Percentiles rank a stretch among this genome's conserved stretches.
Conservation (phyloP, 2,888 invertebrate species). For the Lithodes maja region DNA sequence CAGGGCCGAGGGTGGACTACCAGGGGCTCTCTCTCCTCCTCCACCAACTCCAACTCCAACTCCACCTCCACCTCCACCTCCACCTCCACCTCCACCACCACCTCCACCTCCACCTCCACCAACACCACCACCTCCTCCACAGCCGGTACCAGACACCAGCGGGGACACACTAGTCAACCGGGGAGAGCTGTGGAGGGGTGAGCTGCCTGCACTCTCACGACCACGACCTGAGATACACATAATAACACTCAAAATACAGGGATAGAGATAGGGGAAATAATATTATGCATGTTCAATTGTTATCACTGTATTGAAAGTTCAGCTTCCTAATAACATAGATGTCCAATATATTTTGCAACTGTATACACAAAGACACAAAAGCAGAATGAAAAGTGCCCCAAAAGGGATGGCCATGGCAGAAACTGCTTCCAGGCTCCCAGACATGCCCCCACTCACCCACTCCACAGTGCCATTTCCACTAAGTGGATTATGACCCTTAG, state of each 20-base stretch:
- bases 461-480: too few relatives aligned
- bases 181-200: slow-evolving; percentile 61
- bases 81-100: slow-evolving; percentile 14
- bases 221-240: slow-evolving; percentile 51
- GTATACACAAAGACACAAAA: too few relatives aligned
- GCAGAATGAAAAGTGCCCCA: too few relatives aligned
- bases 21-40: slow-evolving; percentile 37
- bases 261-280: too few relatives aligned
- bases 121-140: background rate
- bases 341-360: too few relatives aligned
- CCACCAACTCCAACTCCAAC: background rate
- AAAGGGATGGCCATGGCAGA: too few relatives aligned
- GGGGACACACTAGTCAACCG: slow-evolving; percentile 43
- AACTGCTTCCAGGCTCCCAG: too few relatives aligned
- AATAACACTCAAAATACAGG: too few relatives aligned
- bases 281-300: too few relatives aligned
- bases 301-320: background rate
- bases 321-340: background rate
- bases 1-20: slow-evolving; percentile 56
- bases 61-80: background rate
- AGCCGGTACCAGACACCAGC: slow-evolving; percentile 53
- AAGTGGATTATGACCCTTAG: too few relatives aligned
- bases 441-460: too few relatives aligned
- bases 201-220: slow-evolving; percentile 61
- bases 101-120: slow-evolving; percentile 4